These are phyloP conservation scores for Leptonema lineaticorne DNA, from an alignment of 1,140 invertebrate genomes.

Conservation along the genomic window DNA sequence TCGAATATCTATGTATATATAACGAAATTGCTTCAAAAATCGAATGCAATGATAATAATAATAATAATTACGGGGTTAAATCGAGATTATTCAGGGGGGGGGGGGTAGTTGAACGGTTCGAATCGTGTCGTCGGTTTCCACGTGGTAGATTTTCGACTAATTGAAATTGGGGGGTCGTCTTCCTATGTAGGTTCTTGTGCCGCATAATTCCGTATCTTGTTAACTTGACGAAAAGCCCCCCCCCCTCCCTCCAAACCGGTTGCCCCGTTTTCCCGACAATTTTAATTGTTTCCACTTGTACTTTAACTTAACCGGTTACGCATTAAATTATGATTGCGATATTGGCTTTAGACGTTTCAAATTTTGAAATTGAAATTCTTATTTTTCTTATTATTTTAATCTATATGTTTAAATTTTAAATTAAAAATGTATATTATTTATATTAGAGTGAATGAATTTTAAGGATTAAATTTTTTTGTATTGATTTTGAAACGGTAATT, in stretches of 20 bases:
- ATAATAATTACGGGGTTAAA: too few species aligned
- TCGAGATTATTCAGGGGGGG: not conserved
- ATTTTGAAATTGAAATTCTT: too few species aligned
- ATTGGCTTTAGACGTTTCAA: too few species aligned
- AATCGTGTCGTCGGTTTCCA: conserved; percentile 5
- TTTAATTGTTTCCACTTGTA: conserved; percentile 3
- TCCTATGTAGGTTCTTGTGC: not conserved
- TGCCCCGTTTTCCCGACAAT: not conserved
- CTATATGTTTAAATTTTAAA: too few species aligned
- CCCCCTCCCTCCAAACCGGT: too few species aligned
- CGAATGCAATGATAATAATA: not conserved
- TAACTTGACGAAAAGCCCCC: conserved; percentile 5
- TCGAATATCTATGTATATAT: not conserved
- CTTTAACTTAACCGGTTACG: too few species aligned
- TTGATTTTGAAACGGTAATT: too few species aligned
- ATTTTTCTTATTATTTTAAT: too few species aligned
- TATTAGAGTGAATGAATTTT: too few species aligned
- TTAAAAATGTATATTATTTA: too few species aligned
- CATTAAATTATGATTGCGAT: too few species aligned
- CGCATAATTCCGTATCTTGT: conserved; percentile 9
- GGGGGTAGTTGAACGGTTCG: not conserved
- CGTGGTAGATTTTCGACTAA: conserved; percentile 1
- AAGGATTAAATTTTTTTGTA: too few species aligned
- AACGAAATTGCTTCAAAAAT: not conserved
- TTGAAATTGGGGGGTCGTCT: conserved; percentile 5